Evolutionary conservation across 2,797 vertebrate species (phyloP), one percentile per base, ranked within the genome.

Genomic region (Streptopelia turtur): DNA sequence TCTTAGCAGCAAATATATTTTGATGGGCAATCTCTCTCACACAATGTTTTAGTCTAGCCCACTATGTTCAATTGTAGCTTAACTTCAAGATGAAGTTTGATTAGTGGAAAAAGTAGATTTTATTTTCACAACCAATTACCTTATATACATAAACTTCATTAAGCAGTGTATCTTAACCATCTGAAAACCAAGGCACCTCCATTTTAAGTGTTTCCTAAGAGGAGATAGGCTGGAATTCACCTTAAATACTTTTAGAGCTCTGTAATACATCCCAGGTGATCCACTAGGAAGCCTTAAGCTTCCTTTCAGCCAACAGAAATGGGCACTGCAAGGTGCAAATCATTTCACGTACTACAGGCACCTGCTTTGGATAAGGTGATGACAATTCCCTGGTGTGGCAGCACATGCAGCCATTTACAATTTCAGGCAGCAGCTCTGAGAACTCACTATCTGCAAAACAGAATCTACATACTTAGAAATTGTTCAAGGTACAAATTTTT

Each of bases 151-250:
- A 72, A 55, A 3, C 13, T 14, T 15, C 9, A 16, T n/a, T 17
- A 5, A 64, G 18, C 9, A 74, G 16, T 56, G 11, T 27, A 35
- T 9, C 22, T 61, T 16, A 17, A 66, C 9, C 11, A 64, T 7
- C 37, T 33, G 64, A 80, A 89, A 81, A 5, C 22, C 6, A 0
- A 2, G 2, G 1, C 16, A 55, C 5, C 14, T 24, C 16, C 13
- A 47, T 30, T 39, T 50, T 11, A 82, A 14, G 1, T 16, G 5
- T 25, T 66, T 77, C 71, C 21, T 45, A 47, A 55, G 4, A 64
- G 5, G 5, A 70, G 2, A 2, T 0, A 55, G 23, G 0, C 13
- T 74, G 17, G 11, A 80, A 47, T 13, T 83, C 64, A 85, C 15
- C 23, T 87, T 43, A 91, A 85, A 84, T 80, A 63, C 18, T 60